Conservation (phyloP, 2,797 vertebrate genomes). For the Peromyscus aztecus region DNA sequence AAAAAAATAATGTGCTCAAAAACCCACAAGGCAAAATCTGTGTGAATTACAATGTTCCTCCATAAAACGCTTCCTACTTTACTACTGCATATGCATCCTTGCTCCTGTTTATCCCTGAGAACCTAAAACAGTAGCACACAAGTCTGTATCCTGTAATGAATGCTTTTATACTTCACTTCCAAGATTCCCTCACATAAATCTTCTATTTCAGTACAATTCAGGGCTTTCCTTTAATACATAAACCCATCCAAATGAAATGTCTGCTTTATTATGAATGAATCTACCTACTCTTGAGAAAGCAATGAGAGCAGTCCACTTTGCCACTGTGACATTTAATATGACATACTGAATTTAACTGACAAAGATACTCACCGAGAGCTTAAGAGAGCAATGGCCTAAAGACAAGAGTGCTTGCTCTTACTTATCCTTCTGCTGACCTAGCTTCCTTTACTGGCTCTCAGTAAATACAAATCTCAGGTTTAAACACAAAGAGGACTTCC, state of each 20-base stretch:
- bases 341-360: background rate
- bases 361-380: constrained; percentile 32
- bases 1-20: background rate
- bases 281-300: background rate
- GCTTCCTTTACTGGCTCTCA: constrained; percentile 29
- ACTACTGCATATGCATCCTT: background rate
- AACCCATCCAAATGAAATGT: background rate
- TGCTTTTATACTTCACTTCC: background rate
- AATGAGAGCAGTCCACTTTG: background rate
- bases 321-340: background rate
- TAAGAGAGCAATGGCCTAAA: background rate
- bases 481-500: background rate
- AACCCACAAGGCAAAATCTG: background rate
- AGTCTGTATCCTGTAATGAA: background rate
- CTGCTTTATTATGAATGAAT: constrained; percentile 17
- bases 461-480: constrained; percentile 29
- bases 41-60: background rate
- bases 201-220: constrained; percentile 43
- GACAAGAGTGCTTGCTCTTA: background rate
- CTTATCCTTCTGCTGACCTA: background rate
- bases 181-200: constrained; percentile 14
- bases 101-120: background rate
- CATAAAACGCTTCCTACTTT: constrained; percentile 30
- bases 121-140: background rate
- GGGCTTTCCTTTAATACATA: constrained; percentile 15